Percentiles rank a stretch among this genome's conserved stretches.
phyloP scores from a whole-genome alignment of 2,888 invertebrate genomes.

The Plusia festucae region DNA sequence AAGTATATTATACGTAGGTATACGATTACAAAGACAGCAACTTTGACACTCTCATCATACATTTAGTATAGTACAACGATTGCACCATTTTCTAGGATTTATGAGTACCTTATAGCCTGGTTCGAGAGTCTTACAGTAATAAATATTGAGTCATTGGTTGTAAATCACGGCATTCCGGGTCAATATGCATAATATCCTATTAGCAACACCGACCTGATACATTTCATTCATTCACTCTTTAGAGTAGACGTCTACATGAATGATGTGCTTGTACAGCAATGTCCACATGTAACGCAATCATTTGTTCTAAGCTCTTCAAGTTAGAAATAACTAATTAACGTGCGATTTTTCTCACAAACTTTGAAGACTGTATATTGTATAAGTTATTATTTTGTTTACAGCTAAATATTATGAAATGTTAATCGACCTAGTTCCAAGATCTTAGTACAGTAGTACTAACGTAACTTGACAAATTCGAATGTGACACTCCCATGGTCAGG shows the following conservation, averaged over 20 bases:
- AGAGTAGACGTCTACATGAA: not conserved
- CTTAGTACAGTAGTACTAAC: no score
- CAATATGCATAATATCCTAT: not conserved
- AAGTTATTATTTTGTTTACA: not conserved
- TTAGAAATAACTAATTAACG: constrained; percentile 40
- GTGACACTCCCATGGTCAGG: no score
- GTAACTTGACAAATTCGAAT: no score
- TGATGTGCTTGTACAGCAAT: constrained; percentile 12
- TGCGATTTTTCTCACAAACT: constrained; percentile 50
- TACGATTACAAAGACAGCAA: no score
- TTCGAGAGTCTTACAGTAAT: not conserved
- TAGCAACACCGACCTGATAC: not conserved
- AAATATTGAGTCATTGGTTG: constrained; percentile 1
- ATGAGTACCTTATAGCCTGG: no score
- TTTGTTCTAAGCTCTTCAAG: constrained; percentile 39
- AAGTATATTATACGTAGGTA: no score
- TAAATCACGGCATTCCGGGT: not conserved
- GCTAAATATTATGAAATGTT: not conserved
- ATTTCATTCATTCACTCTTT: not conserved
- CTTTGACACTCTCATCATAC: no score
- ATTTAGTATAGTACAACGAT: no score
- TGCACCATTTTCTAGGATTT: no score
- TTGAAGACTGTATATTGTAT: not conserved
- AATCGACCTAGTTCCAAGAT: not conserved
- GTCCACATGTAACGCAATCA: constrained; percentile 36